These are phyloP conservation scores for Columba livia DNA, from an alignment of 2,113 vertebrate species.

Conservation along the genomic window DNA sequence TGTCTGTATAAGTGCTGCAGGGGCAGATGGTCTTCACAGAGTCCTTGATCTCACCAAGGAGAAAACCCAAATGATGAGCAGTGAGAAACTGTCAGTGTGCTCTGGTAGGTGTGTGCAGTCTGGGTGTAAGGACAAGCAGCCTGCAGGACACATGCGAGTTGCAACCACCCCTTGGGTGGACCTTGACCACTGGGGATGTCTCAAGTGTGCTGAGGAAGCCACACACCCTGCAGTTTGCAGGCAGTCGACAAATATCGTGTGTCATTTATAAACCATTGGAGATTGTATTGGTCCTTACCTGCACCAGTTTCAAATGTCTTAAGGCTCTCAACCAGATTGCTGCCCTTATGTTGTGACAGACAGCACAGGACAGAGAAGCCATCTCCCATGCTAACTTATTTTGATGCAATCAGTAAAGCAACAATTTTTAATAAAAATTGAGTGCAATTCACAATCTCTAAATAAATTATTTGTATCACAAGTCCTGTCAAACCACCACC, in stretches of 20 bases:
- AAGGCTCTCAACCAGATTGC: rapidly evolving
- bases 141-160: rapidly evolving
- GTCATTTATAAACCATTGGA: not conserved
- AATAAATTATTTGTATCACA: not conserved
- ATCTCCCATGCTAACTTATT: not conserved
- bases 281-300: not conserved
- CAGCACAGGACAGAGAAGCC: not conserved
- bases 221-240: rapidly evolving
- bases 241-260: not conserved
- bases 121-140: not conserved
- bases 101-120: not conserved
- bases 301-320: not conserved
- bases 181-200: rapidly evolving
- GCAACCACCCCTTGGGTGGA: rapidly evolving
- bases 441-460: not conserved
- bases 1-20: not conserved
- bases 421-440: not conserved
- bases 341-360: not conserved
- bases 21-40: not conserved
- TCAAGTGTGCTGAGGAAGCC: not conserved
- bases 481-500: not conserved
- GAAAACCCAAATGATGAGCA: not conserved
- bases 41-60: not conserved
- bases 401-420: not conserved
- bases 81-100: not conserved